Conservation (phyloP, 1,140 invertebrate species). For the Drosophila asahinai region DNA sequence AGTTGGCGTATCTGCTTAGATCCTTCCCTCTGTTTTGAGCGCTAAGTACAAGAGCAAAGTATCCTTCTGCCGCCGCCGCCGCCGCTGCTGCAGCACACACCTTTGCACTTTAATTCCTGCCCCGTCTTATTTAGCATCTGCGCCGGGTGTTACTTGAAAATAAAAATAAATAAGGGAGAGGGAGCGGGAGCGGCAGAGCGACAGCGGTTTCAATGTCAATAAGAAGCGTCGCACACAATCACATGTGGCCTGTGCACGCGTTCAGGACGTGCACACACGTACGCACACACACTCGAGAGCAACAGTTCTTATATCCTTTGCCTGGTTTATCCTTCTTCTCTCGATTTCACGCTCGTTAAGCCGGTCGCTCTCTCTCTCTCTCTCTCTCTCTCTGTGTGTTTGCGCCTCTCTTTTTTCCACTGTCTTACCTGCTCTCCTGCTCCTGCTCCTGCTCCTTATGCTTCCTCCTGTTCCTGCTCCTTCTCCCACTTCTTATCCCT, state of each 20-base stretch:
- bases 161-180: slow-evolving; percentile 3
- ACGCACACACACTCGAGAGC: slow-evolving; percentile 32
- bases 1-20: slow-evolving; percentile 41
- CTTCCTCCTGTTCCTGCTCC: background rate
- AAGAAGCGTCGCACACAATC: slow-evolving; percentile 45
- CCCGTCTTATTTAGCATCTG: slow-evolving; percentile 80
- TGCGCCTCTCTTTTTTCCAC: no score
- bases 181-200: slow-evolving; percentile 11
- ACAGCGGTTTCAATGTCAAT: slow-evolving; percentile 61
- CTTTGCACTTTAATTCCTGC: slow-evolving; percentile 76
- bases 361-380: slow-evolving; percentile 11
- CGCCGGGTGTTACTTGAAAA: slow-evolving; percentile 73
- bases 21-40: slow-evolving; percentile 19
- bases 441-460: background rate
- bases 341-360: slow-evolving; percentile 43
- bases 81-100: slow-evolving; percentile 40
- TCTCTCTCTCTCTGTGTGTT: background rate
- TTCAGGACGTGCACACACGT: slow-evolving; percentile 62
- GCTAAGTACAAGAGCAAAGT: slow-evolving; percentile 38
- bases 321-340: slow-evolving; percentile 47
- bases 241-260: slow-evolving; percentile 63
- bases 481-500: background rate
- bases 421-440: slow-evolving; percentile 15
- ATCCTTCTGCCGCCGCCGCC: slow-evolving; percentile 23
- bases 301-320: slow-evolving; percentile 53